phyloP scores from a whole-genome alignment of 2,888 invertebrate species.

The Leptogaster cylindrica region DNA sequence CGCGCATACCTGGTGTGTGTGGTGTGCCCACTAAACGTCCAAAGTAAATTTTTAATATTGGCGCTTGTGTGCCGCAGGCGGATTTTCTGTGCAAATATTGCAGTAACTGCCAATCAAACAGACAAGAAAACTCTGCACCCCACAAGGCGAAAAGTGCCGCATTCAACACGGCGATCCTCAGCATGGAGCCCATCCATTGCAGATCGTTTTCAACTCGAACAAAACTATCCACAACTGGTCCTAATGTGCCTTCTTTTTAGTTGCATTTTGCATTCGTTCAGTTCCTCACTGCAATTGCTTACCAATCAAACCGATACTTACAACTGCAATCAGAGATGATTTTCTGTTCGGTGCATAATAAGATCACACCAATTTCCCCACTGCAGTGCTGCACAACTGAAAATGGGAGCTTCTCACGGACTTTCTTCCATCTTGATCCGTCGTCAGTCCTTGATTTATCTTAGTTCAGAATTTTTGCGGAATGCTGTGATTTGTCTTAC shows the following conservation, averaged over 20 bases:
- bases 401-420: conserved; percentile 40
- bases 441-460: conserved; percentile 29
- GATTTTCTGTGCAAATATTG: conserved; percentile 36
- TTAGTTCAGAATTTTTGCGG: conserved; percentile 25
- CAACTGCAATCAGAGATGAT: conserved; percentile 28
- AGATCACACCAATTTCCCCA: conserved; percentile 26
- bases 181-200: conserved; percentile 7
- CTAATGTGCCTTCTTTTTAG: background rate
- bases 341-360: conserved; percentile 35
- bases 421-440: conserved; percentile 25
- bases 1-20: conserved; percentile 8
- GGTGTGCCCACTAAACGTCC: background rate
- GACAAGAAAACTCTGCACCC: conserved; percentile 12
- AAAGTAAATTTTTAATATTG: conserved; percentile 22
- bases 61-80: conserved; percentile 26
- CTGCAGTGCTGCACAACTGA: background rate
- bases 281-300: conserved; percentile 15
- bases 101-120: conserved; percentile 36
- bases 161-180: conserved; percentile 11
- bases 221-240: conserved; percentile 6
- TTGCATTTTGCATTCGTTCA: conserved; percentile 17
- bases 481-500: conserved; percentile 38
- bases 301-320: conserved; percentile 35
- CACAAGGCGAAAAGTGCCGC: conserved; percentile 14
- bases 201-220: conserved; percentile 6